Base-by-base conservation (phyloP, 2,888 invertebrate genomes). In the Apomyelois bistriatella region DNA sequence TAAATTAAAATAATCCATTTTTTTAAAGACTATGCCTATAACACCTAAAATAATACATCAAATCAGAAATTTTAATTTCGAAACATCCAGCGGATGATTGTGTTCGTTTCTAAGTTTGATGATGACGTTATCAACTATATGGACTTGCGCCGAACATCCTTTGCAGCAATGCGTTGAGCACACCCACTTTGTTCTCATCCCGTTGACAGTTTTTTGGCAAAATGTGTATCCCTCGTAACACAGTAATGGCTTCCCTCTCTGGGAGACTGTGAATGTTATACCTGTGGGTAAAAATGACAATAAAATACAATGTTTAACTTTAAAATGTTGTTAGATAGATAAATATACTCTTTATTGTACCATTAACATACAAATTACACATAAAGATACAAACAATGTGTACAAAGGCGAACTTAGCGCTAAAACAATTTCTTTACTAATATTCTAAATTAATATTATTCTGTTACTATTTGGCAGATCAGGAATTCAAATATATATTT, bases 181-280 rank as follows among this genome's bases (percentile, higher is more conserved):
- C 0, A 68, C 65, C 76, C 76, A 77, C 52, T 76, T 65, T 40
- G 65, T 73, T 50, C 72, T 74, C 5, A 59, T 22, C 22, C 5
- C 22, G 22, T 22, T 22, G 2, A 5, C 22, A 22, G 22, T 22
- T 76, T 36, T 36, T 36, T 36, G 36, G 36, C 36, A 36, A n/a
- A 36, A 36, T n/a, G 36, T 36, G 36, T 36, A 36, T n/a, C n/a
- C 22, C 5, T 22, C 22, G n/a, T 61, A 37, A 7, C 22, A 37
- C 0, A 66, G 46, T 9, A 62, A 42, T 3, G 37, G 52, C 0
- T 53, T 62, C 0, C 68, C 70, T 13, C 60, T 58, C 1, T 46
- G 40, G 1, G 64, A 59, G 13, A 35, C 49, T 8, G 52, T 51
- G 17, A 58, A 58, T 9, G 37, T 35, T 13, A 53, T 40, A n/a